phyloP scores from a whole-genome alignment of 2,113 vertebrate genomes.

The Riparia riparia region DNA sequence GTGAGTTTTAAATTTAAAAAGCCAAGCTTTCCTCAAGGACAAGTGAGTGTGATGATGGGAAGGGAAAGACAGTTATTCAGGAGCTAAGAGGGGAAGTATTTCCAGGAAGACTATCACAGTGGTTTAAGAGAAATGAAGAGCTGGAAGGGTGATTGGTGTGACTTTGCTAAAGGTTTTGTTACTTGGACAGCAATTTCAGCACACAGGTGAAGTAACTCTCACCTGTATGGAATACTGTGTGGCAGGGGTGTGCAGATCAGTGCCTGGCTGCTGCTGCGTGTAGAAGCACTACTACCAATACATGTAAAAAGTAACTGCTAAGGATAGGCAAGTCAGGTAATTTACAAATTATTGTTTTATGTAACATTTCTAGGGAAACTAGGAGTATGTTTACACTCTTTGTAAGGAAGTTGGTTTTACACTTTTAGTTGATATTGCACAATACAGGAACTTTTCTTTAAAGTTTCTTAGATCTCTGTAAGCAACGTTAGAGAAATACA shows the following conservation, averaged over 20 bases:
- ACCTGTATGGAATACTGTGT: not conserved
- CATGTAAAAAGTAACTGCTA: not conserved
- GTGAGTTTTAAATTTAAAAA: not conserved
- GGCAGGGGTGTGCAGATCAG: not conserved
- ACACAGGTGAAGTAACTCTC: not conserved
- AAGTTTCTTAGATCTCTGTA: not conserved
- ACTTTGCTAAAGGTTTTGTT: not conserved
- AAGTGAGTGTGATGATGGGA: not conserved
- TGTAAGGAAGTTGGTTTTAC: not conserved
- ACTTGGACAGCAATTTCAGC: not conserved
- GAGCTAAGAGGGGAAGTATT: not conserved
- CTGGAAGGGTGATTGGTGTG: not conserved
- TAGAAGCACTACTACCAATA: not conserved
- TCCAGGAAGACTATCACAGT: not conserved
- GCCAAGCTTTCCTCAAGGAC: not conserved
- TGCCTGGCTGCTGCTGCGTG: not conserved
- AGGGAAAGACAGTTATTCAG: not conserved
- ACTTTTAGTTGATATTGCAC: conserved; percentile 39
- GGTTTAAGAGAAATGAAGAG: not conserved
- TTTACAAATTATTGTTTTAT: not conserved
- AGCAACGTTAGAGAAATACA: not conserved
- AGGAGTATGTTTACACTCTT: not conserved
- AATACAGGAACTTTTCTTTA: not conserved
- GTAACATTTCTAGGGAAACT: not conserved
- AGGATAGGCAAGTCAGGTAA: not conserved